phyloP scores from a whole-genome alignment of 2,113 vertebrate species.

The Archilochus colubris region DNA sequence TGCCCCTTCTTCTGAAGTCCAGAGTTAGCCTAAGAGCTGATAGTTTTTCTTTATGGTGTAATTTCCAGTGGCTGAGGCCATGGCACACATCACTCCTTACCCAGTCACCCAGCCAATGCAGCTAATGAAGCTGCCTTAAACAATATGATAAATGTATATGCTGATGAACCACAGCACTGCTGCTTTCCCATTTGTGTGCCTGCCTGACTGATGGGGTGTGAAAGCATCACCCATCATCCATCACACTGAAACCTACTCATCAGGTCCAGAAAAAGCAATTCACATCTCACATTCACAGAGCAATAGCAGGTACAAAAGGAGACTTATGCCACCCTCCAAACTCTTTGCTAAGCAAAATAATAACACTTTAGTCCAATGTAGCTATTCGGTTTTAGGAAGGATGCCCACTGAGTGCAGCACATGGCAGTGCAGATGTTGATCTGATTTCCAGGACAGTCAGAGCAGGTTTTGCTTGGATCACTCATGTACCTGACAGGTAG shows the following conservation, averaged over 20 bases:
- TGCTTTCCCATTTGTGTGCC: not conserved
- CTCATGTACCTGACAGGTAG: fast-evolving
- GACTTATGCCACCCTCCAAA: not conserved
- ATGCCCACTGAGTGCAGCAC: not conserved
- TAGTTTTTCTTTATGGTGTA: not conserved
- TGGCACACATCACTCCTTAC: not conserved
- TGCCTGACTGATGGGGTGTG: not conserved
- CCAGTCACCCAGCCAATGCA: not conserved
- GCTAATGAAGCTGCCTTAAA: not conserved
- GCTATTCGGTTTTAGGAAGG: not conserved
- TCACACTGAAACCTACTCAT: not conserved
- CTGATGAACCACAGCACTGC: not conserved
- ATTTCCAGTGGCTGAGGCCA: not conserved
- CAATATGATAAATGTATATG: not conserved
- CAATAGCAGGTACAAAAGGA: not conserved
- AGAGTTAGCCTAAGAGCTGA: not conserved
- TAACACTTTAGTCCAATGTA: not conserved
- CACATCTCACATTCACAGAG: not conserved
- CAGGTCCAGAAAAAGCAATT: not conserved
- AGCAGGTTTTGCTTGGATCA: not conserved
- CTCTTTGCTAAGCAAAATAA: not conserved
- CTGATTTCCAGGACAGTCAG: not conserved
- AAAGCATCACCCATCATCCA: not conserved
- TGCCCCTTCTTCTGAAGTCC: not conserved
- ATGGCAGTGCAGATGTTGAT: not conserved